A percentile compares a stretch with the other conserved stretches of the same genome.
phyloP scores from a whole-genome alignment of 2,113 vertebrate species.

The Mirounga angustirostris region DNA sequence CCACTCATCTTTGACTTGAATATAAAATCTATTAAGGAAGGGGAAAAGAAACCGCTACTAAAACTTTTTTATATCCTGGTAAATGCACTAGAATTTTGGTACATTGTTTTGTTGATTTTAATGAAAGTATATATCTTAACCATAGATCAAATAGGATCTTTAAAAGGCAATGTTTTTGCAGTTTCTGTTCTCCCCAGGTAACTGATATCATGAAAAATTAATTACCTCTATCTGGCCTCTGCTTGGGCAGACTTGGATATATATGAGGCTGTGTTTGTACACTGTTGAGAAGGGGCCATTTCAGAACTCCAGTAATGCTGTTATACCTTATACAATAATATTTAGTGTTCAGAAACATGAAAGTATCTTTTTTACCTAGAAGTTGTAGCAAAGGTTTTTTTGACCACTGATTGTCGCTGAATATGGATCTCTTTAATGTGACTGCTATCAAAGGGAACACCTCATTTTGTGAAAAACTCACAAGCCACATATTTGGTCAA shows the following conservation, averaged over 20 bases:
- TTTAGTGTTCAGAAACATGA: background rate
- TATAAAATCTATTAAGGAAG: background rate
- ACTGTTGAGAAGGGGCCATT: background rate
- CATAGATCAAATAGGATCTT: background rate
- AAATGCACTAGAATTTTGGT: background rate
- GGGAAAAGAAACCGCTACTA: background rate
- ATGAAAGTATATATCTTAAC: background rate
- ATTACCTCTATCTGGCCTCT: background rate
- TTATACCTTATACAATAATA: background rate
- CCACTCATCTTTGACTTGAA: background rate
- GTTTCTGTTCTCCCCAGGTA: background rate
- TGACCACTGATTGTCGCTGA: background rate
- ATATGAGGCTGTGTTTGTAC: background rate
- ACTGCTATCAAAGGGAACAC: background rate
- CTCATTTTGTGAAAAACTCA: background rate
- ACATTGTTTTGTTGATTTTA: constrained; percentile 31
- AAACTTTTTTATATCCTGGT: background rate
- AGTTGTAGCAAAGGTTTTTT: background rate
- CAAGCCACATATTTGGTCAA: background rate
- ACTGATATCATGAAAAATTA: background rate
- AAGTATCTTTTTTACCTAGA: background rate
- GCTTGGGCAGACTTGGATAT: background rate
- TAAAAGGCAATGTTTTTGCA: background rate
- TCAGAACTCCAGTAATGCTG: background rate
- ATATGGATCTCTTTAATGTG: background rate